A percentile compares a stretch with the other conserved stretches of the same genome.
Evolutionary conservation across 2,113 vertebrate genomes (phyloP).

Genomic region (Carettochelys insculpta): DNA sequence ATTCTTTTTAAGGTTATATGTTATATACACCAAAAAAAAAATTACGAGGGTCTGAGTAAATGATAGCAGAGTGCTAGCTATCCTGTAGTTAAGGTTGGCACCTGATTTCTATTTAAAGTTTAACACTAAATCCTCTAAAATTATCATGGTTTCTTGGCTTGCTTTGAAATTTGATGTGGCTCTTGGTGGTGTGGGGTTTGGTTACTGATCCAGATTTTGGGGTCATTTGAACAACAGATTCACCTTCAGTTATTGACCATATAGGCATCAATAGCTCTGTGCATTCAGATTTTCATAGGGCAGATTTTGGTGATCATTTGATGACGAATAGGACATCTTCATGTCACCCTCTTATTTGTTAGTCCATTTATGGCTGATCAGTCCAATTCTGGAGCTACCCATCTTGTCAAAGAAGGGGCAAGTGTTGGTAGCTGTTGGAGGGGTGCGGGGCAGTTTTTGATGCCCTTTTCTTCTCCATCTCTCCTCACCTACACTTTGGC

Average conservation of each 20-base stretch:
- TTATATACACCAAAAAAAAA: accelerated
- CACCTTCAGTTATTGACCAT: not conserved
- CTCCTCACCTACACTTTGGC: too few relatives aligned
- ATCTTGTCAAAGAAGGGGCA: too few relatives aligned
- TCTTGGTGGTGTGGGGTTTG: not conserved
- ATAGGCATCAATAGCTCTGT: not conserved
- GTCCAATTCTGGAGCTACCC: too few relatives aligned
- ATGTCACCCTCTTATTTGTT: too few relatives aligned
- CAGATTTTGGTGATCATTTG: too few relatives aligned
- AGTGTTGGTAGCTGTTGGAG: too few relatives aligned
- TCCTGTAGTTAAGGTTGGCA: not conserved
- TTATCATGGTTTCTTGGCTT: not conserved
- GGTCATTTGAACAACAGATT: not conserved
- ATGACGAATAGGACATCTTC: too few relatives aligned
- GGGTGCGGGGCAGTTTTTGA: too few relatives aligned
- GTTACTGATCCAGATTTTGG: not conserved
- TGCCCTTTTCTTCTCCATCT: too few relatives aligned
- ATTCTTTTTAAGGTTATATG: accelerated
- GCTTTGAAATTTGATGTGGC: not conserved
- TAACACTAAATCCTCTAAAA: not conserved
- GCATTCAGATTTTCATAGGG: too few relatives aligned
- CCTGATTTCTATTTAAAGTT: not conserved
- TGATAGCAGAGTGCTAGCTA: not conserved
- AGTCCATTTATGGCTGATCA: too few relatives aligned
- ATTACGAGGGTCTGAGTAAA: accelerated